Evolutionary conservation across 2,888 invertebrate species (phyloP).

Genomic region (Tryphoninae sp.): DNA sequence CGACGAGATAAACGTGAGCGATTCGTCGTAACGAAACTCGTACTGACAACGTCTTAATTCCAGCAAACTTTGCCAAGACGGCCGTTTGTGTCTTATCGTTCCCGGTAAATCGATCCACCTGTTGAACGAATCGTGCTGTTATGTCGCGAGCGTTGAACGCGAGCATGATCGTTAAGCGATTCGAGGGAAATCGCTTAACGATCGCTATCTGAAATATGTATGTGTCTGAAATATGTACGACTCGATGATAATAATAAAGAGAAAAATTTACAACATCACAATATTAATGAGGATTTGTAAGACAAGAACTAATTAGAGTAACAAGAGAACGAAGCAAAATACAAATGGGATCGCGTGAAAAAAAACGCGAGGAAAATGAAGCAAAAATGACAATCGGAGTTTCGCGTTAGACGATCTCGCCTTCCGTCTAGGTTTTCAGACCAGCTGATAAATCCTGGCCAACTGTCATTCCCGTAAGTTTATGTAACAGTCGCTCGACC

Average conservation of each 20-base stretch:
- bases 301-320: not conserved
- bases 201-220: no score
- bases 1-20: not conserved
- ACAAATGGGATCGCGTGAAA: not conserved
- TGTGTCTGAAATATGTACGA: no score
- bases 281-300: not conserved
- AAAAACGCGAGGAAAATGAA: not conserved
- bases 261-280: no score
- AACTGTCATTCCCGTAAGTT: not conserved
- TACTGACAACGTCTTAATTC: constrained; percentile 2
- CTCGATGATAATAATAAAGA: no score
- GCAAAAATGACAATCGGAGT: constrained; percentile 8
- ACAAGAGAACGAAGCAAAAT: not conserved
- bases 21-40: no score
- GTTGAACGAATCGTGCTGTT: constrained; percentile 34
- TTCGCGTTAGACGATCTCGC: constrained; percentile 1
- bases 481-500: constrained; percentile 16
- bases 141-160: not conserved
- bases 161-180: not conserved
- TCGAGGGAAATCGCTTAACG: not conserved
- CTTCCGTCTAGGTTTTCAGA: constrained; percentile 29
- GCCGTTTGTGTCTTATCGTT: constrained; percentile 14
- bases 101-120: constrained; percentile 22
- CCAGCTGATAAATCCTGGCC: constrained; percentile 33
- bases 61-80: not conserved